These are phyloP conservation scores for Stenolophus ochropezus DNA, from an alignment of 2,888 invertebrate genomes.

Conservation along the genomic window DNA sequence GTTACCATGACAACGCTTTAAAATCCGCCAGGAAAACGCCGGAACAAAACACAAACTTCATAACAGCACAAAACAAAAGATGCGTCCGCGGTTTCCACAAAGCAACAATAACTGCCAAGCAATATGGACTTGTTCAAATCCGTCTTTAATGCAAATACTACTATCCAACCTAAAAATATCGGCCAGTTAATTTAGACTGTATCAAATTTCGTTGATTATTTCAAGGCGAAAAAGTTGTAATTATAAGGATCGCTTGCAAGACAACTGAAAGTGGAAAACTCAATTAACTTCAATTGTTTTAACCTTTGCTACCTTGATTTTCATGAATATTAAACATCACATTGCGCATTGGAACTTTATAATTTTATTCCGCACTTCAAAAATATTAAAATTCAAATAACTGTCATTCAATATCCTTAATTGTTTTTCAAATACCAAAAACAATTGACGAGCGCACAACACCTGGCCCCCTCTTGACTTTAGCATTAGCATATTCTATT, in stretches of 20 bases:
- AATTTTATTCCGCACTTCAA: not conserved
- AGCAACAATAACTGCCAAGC: not conserved
- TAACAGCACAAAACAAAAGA: not conserved
- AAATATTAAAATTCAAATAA: not conserved
- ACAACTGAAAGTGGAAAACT: constrained; percentile 31
- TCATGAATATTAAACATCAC: constrained; percentile 26
- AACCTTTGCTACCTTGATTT: constrained; percentile 16
- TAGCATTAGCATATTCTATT: constrained; percentile 42
- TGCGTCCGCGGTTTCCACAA: not conserved
- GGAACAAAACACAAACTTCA: not conserved
- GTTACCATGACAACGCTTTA: not conserved
- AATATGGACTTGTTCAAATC: not conserved
- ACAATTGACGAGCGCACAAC: not conserved
- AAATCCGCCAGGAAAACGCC: not conserved
- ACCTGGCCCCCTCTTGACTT: not conserved
- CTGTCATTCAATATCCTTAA: no score
- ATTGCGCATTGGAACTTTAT: not conserved
- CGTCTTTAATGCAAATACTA: not conserved
- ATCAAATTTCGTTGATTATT: not conserved
- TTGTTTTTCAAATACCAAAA: not conserved
- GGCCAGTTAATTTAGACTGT: not conserved
- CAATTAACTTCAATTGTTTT: constrained; percentile 30
- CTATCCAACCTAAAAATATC: not conserved
- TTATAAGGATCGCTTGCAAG: constrained; percentile 13
- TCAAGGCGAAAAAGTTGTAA: not conserved